Evolutionary conservation across 2,888 invertebrate species (phyloP).

Genomic region (Nemurella pictetii): DNA sequence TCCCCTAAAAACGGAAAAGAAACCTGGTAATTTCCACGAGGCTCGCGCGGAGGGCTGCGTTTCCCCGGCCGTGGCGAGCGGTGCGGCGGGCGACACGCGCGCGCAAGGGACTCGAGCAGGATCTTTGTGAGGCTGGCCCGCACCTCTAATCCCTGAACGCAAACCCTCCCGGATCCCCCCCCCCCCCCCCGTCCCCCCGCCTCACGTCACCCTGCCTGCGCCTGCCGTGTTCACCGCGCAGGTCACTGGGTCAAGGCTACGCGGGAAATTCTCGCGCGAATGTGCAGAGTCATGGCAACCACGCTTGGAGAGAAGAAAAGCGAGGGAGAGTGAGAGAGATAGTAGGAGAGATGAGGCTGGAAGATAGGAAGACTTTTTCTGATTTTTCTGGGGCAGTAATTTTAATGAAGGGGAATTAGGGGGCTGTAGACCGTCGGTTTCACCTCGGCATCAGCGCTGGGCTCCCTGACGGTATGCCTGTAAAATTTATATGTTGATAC

Average conservation of each 20-base stretch:
- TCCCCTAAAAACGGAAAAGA: no score
- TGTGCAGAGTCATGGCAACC: background rate
- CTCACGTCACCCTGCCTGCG: background rate
- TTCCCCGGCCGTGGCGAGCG: background rate
- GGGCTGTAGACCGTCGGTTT: no score
- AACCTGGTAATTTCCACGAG: no score
- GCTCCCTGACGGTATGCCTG: no score
- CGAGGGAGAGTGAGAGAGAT: background rate
- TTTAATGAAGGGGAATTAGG: no score
- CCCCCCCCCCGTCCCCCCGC: conserved; percentile 1
- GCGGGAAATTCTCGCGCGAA: background rate
- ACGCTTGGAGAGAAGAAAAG: background rate
- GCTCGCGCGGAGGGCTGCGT: no score
- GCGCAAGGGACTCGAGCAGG: background rate
- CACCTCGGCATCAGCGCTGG: no score
- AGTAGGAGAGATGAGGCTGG: no score
- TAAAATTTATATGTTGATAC: no score
- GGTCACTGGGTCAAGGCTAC: conserved; percentile 11
- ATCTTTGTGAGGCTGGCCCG: background rate
- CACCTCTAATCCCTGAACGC: background rate
- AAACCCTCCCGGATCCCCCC: conserved; percentile 29
- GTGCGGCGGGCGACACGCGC: background rate
- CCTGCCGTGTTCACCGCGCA: conserved; percentile 38
- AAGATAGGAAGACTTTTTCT: no score
- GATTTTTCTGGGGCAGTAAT: no score